Evolutionary conservation across 2,888 invertebrate species (phyloP).

Genomic region (Amorpha juglandis): DNA sequence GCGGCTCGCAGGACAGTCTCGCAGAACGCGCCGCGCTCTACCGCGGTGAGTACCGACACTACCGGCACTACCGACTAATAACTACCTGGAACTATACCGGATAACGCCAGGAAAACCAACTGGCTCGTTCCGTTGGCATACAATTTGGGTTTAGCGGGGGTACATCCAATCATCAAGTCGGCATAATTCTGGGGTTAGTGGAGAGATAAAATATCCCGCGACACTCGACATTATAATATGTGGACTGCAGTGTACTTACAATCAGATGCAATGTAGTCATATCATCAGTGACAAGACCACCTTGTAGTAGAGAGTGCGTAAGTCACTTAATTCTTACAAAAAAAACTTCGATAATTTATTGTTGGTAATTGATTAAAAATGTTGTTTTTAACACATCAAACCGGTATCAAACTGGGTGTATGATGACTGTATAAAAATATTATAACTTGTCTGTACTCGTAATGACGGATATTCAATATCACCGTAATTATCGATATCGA

Average conservation of each 20-base stretch:
- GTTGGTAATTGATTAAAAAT: too few species aligned
- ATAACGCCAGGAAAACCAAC: too few species aligned
- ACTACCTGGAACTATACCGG: too few species aligned
- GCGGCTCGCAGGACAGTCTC: conserved; percentile 95
- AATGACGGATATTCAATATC: not conserved
- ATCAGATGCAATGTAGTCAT: not conserved
- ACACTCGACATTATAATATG: not conserved
- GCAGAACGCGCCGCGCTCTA: conserved; percentile 89
- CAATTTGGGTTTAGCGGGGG: too few species aligned
- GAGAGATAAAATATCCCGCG: too few species aligned
- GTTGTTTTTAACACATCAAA: too few species aligned
- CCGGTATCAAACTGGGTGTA: too few species aligned
- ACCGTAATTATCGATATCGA: not conserved
- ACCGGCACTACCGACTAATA: too few species aligned
- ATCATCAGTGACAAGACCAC: not conserved
- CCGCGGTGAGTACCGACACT: conserved; percentile 85
- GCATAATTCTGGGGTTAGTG: too few species aligned
- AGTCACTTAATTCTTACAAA: too few species aligned
- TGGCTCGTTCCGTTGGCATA: too few species aligned
- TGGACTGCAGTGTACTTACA: not conserved
- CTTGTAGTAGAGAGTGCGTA: not conserved
- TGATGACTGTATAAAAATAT: not conserved
- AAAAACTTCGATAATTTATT: not conserved
- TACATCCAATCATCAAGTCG: too few species aligned
- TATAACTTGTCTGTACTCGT: not conserved